A percentile compares a stretch with the other conserved stretches of the same genome.
Evolutionary conservation across 2,797 vertebrate genomes (phyloP).

Genomic region (Pseudomugil tenellus): DNA sequence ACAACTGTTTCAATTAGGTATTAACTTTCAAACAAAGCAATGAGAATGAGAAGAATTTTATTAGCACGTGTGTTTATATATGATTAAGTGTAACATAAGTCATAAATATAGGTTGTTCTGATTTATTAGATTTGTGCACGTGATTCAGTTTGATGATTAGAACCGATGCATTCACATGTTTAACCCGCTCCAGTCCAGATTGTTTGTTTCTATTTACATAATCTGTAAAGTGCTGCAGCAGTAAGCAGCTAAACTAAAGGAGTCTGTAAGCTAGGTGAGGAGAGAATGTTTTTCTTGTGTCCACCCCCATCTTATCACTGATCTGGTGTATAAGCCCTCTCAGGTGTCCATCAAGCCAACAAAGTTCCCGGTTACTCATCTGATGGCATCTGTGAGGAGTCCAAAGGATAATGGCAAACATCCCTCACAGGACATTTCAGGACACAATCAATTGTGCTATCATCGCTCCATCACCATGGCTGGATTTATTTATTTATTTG

Average conservation of each 20-base stretch:
- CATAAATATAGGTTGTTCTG: neutral
- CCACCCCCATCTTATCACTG: neutral
- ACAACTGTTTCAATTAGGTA: neutral
- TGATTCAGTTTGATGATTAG: neutral
- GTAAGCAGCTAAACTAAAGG: neutral
- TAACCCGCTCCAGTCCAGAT: neutral
- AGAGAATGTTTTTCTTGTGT: neutral
- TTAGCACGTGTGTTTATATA: neutral
- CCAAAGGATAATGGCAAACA: neutral
- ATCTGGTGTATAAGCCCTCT: neutral
- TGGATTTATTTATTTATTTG: neutral
- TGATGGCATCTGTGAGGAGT: neutral
- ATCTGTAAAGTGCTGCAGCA: neutral
- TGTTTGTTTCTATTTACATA: neutral
- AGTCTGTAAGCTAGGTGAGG: neutral
- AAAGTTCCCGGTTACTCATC: neutral
- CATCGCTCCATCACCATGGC: too few relatives aligned
- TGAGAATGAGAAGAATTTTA: too few relatives aligned
- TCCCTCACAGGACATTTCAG: too few relatives aligned
- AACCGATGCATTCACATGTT: conserved; percentile 1
- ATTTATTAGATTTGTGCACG: neutral
- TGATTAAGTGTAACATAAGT: too few relatives aligned
- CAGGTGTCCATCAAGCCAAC: neutral
- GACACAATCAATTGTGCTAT: too few relatives aligned
- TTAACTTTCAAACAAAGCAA: neutral